Evolutionary conservation across 2,888 invertebrate genomes (phyloP), one percentile per base, ranked within the genome.

Genomic region (Pimpla rufipes): DNA sequence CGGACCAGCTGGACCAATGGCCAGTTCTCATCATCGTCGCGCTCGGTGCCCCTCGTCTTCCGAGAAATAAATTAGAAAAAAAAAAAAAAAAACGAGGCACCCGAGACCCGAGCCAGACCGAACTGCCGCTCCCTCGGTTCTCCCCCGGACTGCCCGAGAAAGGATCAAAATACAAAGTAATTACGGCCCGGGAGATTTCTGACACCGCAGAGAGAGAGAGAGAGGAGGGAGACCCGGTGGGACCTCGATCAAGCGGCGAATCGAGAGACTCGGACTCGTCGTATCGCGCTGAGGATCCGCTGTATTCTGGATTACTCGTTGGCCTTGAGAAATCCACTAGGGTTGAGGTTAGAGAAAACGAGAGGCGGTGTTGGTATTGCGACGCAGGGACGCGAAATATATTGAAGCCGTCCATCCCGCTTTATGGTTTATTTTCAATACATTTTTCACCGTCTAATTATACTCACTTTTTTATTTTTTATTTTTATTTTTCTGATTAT

Each of bases 241-340:
- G 67, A 55, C 57, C 68, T 62, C 73, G 78, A 84, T 78, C 77
- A 47, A 77, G 67, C 21, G 73, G 67, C 79, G 76, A 77, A 77
- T 79, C 79, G 79, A 79, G 81, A 68, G 52, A 62, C 52, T 76
- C 29, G 52, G 52, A 29, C 75, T 81, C 21, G 76, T 68, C 73
- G 59, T 80, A 73, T 75, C 66, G 87, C 83, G 85, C 2, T 29
- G 87, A 79, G 86, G 87, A 88, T 88, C 87, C 89, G 88, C 88
- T 87, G n/a, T n/a, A 88, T 89, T 90, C 90, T 88, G 90, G 88
- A 91, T 90, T 90, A 91, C 91, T 89, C 88, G 92, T 90, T 92
- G 90, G 90, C 92, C 92, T 92, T 92, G 92, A 91, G 85, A 90
- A 87, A 81, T 82, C 78, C 81, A 59, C 45, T 73, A 59, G 70